Conservation (phyloP, 2,888 invertebrate genomes). For the Eretmocerus hayati region DNA sequence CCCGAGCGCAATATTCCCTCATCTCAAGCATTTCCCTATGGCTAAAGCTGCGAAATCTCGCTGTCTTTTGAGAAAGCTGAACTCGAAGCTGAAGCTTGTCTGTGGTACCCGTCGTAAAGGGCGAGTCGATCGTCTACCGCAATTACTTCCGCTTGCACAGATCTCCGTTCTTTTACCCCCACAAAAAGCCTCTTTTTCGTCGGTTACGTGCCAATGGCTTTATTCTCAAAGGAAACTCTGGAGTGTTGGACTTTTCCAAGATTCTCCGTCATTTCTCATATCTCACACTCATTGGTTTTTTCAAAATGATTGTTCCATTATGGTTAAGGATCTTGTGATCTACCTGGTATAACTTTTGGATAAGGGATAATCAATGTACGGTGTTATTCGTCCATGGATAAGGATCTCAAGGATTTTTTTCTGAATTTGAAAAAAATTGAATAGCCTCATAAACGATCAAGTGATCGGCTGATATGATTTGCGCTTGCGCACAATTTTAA, state of each 20-base stretch:
- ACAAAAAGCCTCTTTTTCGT: background rate
- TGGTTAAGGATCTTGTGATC: no score
- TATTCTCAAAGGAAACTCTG: conserved; percentile 17
- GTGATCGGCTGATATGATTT: no score
- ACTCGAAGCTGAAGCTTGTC: background rate
- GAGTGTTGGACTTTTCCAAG: background rate
- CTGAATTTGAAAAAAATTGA: no score
- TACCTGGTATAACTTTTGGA: no score
- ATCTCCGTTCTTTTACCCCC: conserved; percentile 24
- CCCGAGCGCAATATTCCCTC: background rate
- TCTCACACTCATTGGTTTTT: background rate
- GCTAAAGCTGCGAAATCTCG: background rate
- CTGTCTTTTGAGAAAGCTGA: background rate
- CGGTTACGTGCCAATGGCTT: conserved; percentile 10
- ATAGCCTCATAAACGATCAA: no score
- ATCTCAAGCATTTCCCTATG: background rate
- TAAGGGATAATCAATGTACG: no score
- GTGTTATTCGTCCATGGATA: no score
- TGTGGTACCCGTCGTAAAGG: conserved; percentile 20
- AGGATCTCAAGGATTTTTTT: no score
- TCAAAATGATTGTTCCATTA: no score
- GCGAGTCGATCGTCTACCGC: conserved; percentile 32
- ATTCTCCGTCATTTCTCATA: background rate
- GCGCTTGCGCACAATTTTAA: no score
- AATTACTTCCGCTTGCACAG: conserved; percentile 34